Conservation (phyloP, 2,888 invertebrate genomes). For the Microchrysa polita region DNA sequence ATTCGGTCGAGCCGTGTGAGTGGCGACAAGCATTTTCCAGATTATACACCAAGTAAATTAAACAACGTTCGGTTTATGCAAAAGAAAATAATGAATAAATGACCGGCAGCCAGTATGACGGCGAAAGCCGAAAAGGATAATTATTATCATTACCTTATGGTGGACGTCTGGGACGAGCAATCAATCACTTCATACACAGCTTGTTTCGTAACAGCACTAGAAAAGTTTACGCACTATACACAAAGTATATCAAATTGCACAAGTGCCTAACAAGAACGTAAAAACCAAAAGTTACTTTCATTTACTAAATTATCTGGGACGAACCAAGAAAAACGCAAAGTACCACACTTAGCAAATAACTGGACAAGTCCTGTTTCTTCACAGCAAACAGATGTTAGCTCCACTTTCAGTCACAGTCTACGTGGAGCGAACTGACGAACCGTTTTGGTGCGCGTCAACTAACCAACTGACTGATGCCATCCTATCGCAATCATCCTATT, state of each 20-base stretch:
- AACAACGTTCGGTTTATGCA: slow-evolving; percentile 1
- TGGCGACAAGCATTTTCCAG: slow-evolving; percentile 7
- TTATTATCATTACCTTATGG: slow-evolving; percentile 44
- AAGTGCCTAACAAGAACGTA: not conserved
- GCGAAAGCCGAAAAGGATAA: not conserved
- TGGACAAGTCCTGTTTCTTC: not conserved
- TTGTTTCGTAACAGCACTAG: slow-evolving; percentile 13
- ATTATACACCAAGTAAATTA: slow-evolving; percentile 26
- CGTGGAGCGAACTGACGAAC: slow-evolving; percentile 55
- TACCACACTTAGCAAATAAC: slow-evolving; percentile 10
- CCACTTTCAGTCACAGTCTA: slow-evolving; percentile 26
- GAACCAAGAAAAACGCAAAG: not conserved
- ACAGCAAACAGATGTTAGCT: slow-evolving; percentile 27
- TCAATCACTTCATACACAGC: slow-evolving; percentile 32
- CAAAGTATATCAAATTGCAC: not conserved
- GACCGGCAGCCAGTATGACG: not conserved
- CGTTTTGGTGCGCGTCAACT: slow-evolving; percentile 64
- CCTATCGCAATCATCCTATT: slow-evolving; percentile 53
- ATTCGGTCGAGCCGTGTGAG: slow-evolving; percentile 56
- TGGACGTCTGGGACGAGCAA: slow-evolving; percentile 14
- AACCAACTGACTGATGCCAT: slow-evolving; percentile 60
- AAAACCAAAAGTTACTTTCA: too few species aligned
- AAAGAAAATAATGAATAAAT: slow-evolving; percentile 16
- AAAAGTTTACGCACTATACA: slow-evolving; percentile 7
- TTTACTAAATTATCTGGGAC: not conserved